Percentiles rank a stretch among this genome's conserved stretches.
phyloP scores from a whole-genome alignment of 2,888 invertebrate species.

The Caenorhabditis sinica region DNA sequence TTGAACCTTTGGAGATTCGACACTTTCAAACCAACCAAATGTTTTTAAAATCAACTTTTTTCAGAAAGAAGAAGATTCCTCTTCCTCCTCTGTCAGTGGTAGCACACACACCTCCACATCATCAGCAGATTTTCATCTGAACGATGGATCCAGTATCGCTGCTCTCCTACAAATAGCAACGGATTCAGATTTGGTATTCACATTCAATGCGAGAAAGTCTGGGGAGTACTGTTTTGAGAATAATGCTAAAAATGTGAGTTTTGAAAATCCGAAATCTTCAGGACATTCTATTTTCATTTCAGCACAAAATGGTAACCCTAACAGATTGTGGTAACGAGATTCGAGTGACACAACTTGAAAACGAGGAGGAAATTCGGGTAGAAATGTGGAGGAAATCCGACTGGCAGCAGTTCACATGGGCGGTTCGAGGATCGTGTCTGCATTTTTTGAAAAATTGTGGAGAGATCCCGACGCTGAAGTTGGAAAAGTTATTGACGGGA shows the following conservation, averaged over 20 bases:
- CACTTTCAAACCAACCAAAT: no score
- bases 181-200: slow-evolving; percentile 74
- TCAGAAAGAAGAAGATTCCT: slow-evolving; percentile 72
- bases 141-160: slow-evolving; percentile 70
- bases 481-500: background rate
- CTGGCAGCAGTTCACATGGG: slow-evolving; percentile 78
- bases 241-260: slow-evolving; percentile 66
- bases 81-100: slow-evolving; percentile 69
- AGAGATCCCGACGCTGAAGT: background rate
- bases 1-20: no score
- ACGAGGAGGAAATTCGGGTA: slow-evolving; percentile 72
- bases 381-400: slow-evolving; percentile 76
- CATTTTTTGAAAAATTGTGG: slow-evolving; percentile 69
- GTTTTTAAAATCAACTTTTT: background rate
- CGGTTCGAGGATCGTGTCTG: slow-evolving; percentile 75
- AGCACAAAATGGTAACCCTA: slow-evolving; percentile 74
- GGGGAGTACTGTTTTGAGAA: slow-evolving; percentile 77
- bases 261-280: background rate
- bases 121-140: slow-evolving; percentile 66
- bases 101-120: slow-evolving; percentile 51
- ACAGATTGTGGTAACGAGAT: slow-evolving; percentile 73
- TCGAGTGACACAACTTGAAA: slow-evolving; percentile 68
- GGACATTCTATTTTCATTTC: slow-evolving; percentile 24
- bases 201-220: slow-evolving; percentile 71
- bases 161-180: slow-evolving; percentile 75